Base-by-base conservation (phyloP, 2,888 invertebrate genomes). In the Agrypnus murinus region DNA sequence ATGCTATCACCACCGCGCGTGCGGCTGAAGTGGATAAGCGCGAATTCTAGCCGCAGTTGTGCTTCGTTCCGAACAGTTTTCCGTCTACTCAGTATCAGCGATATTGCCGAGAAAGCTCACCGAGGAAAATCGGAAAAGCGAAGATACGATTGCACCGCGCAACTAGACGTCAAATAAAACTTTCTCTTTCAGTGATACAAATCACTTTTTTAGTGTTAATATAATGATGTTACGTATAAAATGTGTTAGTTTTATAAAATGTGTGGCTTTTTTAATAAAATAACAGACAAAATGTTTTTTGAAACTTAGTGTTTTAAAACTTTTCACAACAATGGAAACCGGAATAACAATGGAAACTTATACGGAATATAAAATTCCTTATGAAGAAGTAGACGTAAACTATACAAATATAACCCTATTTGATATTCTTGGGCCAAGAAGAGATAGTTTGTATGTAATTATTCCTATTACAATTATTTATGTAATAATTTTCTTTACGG, bases 391-490 rank as follows among this genome's bases (percentile, higher is more conserved):
- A n/a, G 8, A 5, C 14, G 8, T 40, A 2, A 58, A 43, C 14
- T 4, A 19, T 14, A 14, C 43, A 1, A 25, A 46, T 36, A 15
- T 45, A 17, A 48, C 48, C 25, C 10, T 66, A 19, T 15, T 14
- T 7, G 36, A 57, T 3, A 32, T 66, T 4, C 50, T 76, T n/a
- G 80, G 80, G 6, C 80, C 81, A 12, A 77, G 77, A 71, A 74
- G 82, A 25, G 91, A 92, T 80, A 85, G 90, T 0, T 82, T 92
- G 2, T 88, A 87, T 34, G 92, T 93, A 58, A 91, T 93, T 3
- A 83, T 93, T 69, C 93, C 93, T 0, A 90, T 95, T 75, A 94
- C 93, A 1, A 85, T 92, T n/a, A 87, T 93, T 68, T 96, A 95
- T 83, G 85, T 88, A 0, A 76, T 92, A 14, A 95, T 95, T 78